These are phyloP conservation scores for Catocala fraxini DNA, from an alignment of 2,888 invertebrate species.

Conservation along the genomic window DNA sequence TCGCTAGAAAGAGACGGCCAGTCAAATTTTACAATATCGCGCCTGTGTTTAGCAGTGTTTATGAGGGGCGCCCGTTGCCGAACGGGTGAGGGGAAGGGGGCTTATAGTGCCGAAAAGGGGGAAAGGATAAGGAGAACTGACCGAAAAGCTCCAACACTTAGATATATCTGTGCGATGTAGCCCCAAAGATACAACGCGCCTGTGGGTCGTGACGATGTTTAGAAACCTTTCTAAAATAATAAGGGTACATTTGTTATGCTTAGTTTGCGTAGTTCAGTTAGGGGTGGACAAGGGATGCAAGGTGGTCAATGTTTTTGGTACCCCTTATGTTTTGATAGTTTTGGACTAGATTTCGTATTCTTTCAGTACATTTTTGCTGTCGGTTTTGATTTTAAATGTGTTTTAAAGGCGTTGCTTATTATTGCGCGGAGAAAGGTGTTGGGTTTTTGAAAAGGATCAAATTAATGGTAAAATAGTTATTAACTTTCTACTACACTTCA, in stretches of 20 bases:
- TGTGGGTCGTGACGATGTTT: slow-evolving; percentile 65
- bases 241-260: slow-evolving; percentile 59
- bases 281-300: slow-evolving; percentile 14
- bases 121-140: slow-evolving; percentile 80
- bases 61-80: slow-evolving; percentile 62
- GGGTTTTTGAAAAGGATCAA: too few relatives aligned
- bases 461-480: too few relatives aligned
- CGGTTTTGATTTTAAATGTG: too few relatives aligned
- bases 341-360: background rate
- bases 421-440: too few relatives aligned
- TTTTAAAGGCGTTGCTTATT: too few relatives aligned
- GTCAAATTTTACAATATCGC: slow-evolving; percentile 82
- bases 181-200: slow-evolving; percentile 74
- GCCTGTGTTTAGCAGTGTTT: slow-evolving; percentile 82
- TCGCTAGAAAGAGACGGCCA: slow-evolving; percentile 67
- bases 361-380: too few relatives aligned
- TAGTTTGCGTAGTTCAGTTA: slow-evolving; percentile 53
- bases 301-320: background rate
- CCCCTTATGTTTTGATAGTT: background rate
- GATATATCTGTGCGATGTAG: slow-evolving; percentile 79
- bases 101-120: slow-evolving; percentile 77
- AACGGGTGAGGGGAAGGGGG: slow-evolving; percentile 50
- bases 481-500: too few relatives aligned
- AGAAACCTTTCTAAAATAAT: slow-evolving; percentile 76
- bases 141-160: slow-evolving; percentile 78